Evolutionary conservation across 2,797 vertebrate genomes (phyloP).

Genomic region (Tinamus major): DNA sequence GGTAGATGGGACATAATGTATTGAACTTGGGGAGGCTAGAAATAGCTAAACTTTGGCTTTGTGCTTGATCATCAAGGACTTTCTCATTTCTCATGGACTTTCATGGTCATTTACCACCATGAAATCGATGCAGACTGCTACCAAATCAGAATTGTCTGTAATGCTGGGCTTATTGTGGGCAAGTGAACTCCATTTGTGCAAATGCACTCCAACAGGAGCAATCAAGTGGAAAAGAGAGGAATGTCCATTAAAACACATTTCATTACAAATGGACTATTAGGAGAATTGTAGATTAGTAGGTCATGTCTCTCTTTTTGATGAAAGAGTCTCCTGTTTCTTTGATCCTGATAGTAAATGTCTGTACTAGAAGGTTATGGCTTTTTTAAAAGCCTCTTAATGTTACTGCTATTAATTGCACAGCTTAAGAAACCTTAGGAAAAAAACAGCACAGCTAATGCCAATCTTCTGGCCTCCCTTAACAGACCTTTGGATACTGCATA

Average conservation of each 20-base stretch:
- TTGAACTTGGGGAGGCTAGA: neutral
- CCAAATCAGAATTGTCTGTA: neutral
- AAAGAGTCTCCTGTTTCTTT: conserved; percentile 40
- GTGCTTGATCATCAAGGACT: neutral
- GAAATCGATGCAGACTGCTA: conserved; percentile 7
- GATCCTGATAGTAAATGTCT: conserved; percentile 25
- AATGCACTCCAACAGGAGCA: neutral
- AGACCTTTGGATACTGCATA: neutral
- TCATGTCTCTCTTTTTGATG: conserved; percentile 18
- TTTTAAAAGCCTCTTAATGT: conserved; percentile 26
- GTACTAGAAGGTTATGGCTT: neutral
- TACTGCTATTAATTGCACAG: neutral
- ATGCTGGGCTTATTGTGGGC: neutral
- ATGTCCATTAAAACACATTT: conserved; percentile 51
- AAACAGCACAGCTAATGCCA: neutral
- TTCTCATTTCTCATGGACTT: neutral
- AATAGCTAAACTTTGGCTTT: neutral
- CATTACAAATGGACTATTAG: conserved; percentile 23
- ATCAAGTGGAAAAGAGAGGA: conserved; percentile 43
- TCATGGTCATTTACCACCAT: neutral
- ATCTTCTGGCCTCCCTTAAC: neutral
- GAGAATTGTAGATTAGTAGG: conserved; percentile 42
- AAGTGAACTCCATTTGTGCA: conserved; percentile 35
- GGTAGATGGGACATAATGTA: neutral
- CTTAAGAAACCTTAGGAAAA: conserved; percentile 8